phyloP scores from a whole-genome alignment of 2,797 vertebrate genomes.

The Aythya fuligula region DNA sequence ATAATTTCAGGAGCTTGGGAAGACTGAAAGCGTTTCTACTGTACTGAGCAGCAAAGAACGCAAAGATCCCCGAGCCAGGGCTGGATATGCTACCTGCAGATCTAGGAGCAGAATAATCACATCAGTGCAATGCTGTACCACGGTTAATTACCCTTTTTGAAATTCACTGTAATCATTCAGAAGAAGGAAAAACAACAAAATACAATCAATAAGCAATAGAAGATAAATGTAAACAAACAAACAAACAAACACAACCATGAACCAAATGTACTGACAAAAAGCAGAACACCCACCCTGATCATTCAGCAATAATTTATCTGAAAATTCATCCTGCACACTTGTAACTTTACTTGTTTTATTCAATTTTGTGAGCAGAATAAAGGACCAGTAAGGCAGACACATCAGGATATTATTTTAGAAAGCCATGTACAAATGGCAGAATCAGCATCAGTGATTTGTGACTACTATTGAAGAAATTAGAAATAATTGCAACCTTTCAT shows the following conservation, averaged over 20 bases:
- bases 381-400: background rate
- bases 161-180: background rate
- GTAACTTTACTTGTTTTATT: slow-evolving; percentile 22
- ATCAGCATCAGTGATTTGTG: slow-evolving; percentile 44
- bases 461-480: slow-evolving; percentile 55
- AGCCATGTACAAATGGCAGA: slow-evolving; percentile 13
- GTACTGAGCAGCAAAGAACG: background rate
- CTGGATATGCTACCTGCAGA: background rate
- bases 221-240: background rate
- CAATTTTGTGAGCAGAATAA: slow-evolving; percentile 11
- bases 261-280: background rate
- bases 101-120: background rate
- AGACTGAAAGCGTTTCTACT: background rate
- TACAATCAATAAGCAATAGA: background rate
- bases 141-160: background rate
- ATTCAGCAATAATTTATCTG: background rate
- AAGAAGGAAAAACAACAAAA: background rate
- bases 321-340: background rate
- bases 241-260: background rate
- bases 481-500: slow-evolving; percentile 69
- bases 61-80: background rate
- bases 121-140: background rate
- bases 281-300: background rate
- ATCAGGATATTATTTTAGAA: slow-evolving; percentile 35
- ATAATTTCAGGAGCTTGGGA: slow-evolving; percentile 1